Percentiles rank a stretch among this genome's conserved stretches.
Evolutionary conservation across 23 tunicate genomes (phyloP).

Genomic region (Oikopleura dioica): DNA sequence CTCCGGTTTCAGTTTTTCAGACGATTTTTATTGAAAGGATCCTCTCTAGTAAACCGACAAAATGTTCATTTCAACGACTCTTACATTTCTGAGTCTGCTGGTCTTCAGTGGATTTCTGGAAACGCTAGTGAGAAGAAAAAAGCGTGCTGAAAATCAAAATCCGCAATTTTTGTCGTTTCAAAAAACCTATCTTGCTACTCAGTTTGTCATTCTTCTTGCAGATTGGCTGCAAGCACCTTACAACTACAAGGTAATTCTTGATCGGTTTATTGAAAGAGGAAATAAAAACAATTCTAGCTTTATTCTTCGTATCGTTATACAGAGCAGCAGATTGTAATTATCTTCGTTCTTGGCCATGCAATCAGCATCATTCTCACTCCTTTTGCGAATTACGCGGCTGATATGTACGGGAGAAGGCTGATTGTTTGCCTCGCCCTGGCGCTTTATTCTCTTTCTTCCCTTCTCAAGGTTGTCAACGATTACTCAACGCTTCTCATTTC

Average conservation of each 20-base stretch:
- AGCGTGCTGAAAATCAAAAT: not conserved
- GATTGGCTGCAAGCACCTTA: constrained; percentile 99
- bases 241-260: constrained; percentile 23
- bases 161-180: constrained; percentile 28
- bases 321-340: constrained; percentile 70
- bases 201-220: constrained; percentile 32
- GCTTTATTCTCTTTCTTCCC: constrained; percentile 32
- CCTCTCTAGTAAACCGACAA: not conserved
- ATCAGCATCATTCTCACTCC: constrained; percentile 30
- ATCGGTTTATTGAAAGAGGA: not conserved
- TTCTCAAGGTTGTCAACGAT: constrained; percentile 39
- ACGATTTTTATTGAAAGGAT: not conserved
- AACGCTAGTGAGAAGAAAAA: not conserved
- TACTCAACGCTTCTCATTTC: constrained; percentile 14
- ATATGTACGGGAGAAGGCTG: constrained; percentile 16
- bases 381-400: constrained; percentile 18
- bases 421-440: constrained; percentile 20
- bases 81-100: not conserved
- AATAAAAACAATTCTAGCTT: constrained; percentile 1
- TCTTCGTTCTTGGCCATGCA: constrained; percentile 66
- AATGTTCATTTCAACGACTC: not conserved
- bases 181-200: constrained; percentile 29
- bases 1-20: not conserved
- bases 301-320: constrained; percentile 46
- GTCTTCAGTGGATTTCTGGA: not conserved